Evolutionary conservation across 2,113 vertebrate genomes (phyloP).

Genomic region (Aythya baeri): DNA sequence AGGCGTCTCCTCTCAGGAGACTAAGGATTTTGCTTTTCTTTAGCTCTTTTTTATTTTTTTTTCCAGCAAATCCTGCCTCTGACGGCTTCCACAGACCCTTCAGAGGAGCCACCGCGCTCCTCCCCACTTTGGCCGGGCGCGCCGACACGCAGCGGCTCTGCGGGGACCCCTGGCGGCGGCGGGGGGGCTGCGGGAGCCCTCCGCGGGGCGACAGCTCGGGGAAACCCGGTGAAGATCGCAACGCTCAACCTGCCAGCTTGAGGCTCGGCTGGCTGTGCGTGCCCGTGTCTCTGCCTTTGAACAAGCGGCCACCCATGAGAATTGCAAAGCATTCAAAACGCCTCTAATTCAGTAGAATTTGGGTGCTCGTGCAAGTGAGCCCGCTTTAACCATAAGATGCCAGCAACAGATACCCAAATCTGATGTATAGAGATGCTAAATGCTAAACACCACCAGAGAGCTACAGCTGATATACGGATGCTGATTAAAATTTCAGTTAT

Average conservation of each 20-base stretch:
- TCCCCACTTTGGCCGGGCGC: no score
- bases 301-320: background rate
- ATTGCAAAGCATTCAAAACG: background rate
- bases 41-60: background rate
- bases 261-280: rapidly evolving
- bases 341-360: background rate
- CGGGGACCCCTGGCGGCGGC: background rate
- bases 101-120: background rate
- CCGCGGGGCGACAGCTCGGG: background rate
- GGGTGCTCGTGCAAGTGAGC: background rate
- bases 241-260: background rate
- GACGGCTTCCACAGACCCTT: background rate
- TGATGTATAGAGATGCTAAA: background rate
- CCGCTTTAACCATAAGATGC: background rate
- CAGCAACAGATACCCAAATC: background rate
- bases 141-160: no score
- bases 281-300: background rate
- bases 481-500: background rate
- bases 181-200: background rate
- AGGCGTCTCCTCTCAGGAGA: background rate
- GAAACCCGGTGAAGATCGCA: background rate
- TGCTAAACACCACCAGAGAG: background rate
- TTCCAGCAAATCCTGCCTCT: background rate
- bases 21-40: no score
- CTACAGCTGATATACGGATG: background rate